phyloP scores from a whole-genome alignment of 2,888 invertebrate genomes.

The Eubasilissa splendida region DNA sequence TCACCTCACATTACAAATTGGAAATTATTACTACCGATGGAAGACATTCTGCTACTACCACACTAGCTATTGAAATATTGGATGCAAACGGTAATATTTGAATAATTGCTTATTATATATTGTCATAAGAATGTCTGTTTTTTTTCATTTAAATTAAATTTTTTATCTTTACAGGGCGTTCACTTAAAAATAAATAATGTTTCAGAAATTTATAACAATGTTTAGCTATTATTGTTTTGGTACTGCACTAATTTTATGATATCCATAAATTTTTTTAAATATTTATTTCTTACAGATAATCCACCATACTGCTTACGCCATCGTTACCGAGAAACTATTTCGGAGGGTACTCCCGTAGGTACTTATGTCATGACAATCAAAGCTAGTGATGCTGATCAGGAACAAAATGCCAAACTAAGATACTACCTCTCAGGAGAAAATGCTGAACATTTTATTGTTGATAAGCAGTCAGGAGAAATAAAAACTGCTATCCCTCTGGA shows the following conservation, averaged over 20 bases:
- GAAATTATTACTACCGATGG: conserved; percentile 93
- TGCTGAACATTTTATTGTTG: conserved; percentile 84
- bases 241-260: not conserved
- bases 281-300: conserved; percentile 73
- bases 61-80: conserved; percentile 81
- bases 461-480: conserved; percentile 84
- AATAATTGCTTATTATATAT: not conserved
- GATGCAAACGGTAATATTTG: conserved; percentile 82
- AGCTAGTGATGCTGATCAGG: conserved; percentile 90
- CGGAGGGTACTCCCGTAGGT: conserved; percentile 82
- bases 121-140: too few species aligned
- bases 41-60: conserved; percentile 85
- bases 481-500: conserved; percentile 83
- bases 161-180: too few species aligned
- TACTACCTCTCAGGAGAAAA: conserved; percentile 87
- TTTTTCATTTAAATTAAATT: too few species aligned
- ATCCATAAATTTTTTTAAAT: not conserved
- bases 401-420: conserved; percentile 81
- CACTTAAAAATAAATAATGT: too few species aligned
- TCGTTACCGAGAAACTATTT: conserved; percentile 80
- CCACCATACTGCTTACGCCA: conserved; percentile 88
- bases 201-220: too few species aligned
- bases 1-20: conserved; percentile 81
- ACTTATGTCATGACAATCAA: conserved; percentile 81
- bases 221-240: too few species aligned